A percentile compares a stretch with the other conserved stretches of the same genome.
Conservation (phyloP, 2,113 vertebrate genomes). For the Odobenus rosmarus region DNA sequence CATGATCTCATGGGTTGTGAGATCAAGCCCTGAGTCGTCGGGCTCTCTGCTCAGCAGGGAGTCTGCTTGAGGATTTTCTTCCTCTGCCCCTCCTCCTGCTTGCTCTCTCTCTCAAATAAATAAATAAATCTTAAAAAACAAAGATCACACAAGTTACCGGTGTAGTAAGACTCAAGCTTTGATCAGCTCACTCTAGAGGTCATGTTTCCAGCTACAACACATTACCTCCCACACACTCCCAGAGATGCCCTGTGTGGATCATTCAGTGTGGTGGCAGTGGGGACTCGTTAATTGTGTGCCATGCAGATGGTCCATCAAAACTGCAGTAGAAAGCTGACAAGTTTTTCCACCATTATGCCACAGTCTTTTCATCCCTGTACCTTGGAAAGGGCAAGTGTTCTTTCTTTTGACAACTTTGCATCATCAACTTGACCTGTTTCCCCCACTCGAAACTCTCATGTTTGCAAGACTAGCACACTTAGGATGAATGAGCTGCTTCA, state of each 20-base stretch:
- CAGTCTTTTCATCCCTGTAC: background rate
- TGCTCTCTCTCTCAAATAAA: background rate
- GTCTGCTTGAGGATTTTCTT: background rate
- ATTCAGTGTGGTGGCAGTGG: rapidly evolving
- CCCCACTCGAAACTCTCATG: background rate
- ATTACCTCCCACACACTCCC: too few relatives aligned
- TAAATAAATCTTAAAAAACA: background rate
- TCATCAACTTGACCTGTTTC: background rate
- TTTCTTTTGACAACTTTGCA: background rate
- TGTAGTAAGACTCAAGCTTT: background rate
- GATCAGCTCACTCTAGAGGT: too few relatives aligned
- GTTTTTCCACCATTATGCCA: background rate
- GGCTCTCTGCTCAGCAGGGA: background rate
- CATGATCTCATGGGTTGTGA: background rate
- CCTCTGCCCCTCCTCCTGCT: background rate
- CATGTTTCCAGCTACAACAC: background rate
- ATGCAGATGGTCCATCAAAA: background rate
- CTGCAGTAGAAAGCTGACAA: background rate
- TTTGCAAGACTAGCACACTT: background rate
- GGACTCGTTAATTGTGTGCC: background rate
- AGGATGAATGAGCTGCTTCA: background rate
- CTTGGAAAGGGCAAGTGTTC: background rate
- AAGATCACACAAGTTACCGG: background rate
- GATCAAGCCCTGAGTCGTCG: background rate
- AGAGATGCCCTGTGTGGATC: background rate